phyloP scores from a whole-genome alignment of 2,797 vertebrate genomes.

The Thunnus albacares region DNA sequence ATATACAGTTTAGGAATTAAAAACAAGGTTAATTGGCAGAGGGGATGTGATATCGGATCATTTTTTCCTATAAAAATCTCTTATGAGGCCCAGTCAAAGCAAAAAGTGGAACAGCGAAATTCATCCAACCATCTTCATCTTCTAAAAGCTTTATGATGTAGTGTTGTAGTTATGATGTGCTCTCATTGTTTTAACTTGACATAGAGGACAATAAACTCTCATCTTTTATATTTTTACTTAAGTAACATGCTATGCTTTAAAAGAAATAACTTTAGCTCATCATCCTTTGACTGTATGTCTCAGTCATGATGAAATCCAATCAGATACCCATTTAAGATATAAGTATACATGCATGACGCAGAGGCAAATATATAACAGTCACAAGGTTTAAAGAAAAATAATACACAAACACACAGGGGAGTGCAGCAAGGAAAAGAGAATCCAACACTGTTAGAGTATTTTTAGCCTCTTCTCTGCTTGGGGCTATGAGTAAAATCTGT shows the following conservation, averaged over 20 bases:
- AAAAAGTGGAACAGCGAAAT: too few relatives aligned
- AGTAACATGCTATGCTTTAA: too few relatives aligned
- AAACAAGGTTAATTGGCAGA: background rate
- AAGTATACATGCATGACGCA: conserved; percentile 10
- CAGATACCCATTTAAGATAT: background rate
- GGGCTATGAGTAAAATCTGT: background rate
- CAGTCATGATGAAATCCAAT: background rate
- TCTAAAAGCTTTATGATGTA: background rate
- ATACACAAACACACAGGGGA: conserved; percentile 31
- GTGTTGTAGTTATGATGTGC: too few relatives aligned
- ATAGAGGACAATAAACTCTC: too few relatives aligned
- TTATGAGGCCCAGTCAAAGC: background rate
- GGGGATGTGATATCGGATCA: background rate
- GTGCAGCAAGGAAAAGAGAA: background rate
- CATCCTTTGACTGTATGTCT: background rate
- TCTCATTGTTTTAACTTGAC: too few relatives aligned
- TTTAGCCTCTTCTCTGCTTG: conserved; percentile 39
- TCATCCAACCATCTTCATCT: background rate
- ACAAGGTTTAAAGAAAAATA: conserved; percentile 23
- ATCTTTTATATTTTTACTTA: too few relatives aligned
- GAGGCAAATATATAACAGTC: conserved; percentile 16
- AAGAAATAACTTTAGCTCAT: background rate
- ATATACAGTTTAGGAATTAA: background rate
- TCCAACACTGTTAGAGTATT: conserved; percentile 34
- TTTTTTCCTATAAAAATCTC: background rate